Evolutionary conservation across 2,888 invertebrate species (phyloP).

Genomic region (Drosophila gaucha): DNA sequence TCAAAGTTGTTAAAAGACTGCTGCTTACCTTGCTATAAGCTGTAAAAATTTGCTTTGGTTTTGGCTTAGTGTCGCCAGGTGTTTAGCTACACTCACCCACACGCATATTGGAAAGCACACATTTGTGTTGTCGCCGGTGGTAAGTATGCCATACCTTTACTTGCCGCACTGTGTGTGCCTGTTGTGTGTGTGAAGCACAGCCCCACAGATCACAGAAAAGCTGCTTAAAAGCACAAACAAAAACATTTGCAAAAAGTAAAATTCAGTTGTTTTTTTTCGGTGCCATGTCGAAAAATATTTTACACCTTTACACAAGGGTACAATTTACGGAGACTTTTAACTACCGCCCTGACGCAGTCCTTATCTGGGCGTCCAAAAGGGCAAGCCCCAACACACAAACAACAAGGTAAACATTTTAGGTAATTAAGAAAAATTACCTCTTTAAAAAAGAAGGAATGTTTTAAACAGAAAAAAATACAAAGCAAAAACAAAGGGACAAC

Average conservation of each 20-base stretch:
- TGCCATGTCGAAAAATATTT: conserved; percentile 66
- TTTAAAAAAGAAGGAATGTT: conserved; percentile 36
- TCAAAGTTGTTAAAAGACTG: conserved; percentile 31
- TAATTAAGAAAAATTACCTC: conserved; percentile 80
- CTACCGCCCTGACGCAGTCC: conserved; percentile 51
- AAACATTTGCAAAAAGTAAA: conserved; percentile 55
- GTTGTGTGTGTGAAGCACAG: conserved; percentile 39
- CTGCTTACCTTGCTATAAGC: conserved; percentile 46
- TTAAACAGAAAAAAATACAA: conserved; percentile 21
- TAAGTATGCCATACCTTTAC: conserved; percentile 72
- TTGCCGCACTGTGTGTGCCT: conserved; percentile 23
- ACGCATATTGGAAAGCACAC: background rate
- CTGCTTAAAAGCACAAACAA: conserved; percentile 75
- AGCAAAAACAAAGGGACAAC: conserved; percentile 24
- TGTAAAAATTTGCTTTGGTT: conserved; percentile 41
- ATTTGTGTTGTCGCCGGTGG: conserved; percentile 43
- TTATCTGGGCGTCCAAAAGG: conserved; percentile 60
- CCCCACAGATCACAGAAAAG: conserved; percentile 51
- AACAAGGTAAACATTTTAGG: conserved; percentile 80
- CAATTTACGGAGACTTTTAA: conserved; percentile 60
- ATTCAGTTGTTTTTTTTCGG: conserved; percentile 42
- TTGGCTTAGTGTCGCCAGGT: conserved; percentile 32
- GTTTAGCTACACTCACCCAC: conserved; percentile 14
- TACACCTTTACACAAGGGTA: conserved; percentile 70
- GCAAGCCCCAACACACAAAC: conserved; percentile 60